Evolutionary conservation across 2,888 invertebrate genomes (phyloP), one percentile per base, ranked within the genome.

Genomic region (Erebia aethiops): DNA sequence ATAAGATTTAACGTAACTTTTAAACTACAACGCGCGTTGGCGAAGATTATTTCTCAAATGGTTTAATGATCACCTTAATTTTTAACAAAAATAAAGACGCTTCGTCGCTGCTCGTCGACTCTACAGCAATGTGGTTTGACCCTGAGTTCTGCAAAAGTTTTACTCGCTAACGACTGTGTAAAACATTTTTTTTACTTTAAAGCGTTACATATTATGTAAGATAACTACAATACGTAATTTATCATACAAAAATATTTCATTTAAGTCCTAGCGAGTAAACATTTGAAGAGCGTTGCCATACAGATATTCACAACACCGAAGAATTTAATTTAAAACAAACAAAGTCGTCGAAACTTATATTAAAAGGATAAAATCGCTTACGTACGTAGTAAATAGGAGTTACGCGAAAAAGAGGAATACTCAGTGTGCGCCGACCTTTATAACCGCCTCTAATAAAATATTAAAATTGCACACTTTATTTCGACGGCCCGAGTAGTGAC

Each of bases 381-480:
- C 67, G 26, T 69, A 56, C 49, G 14, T 51, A 63, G 63, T 26
- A 63, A 64, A 46, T 62, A 65, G 63, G 60, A 70, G 57, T 66
- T 63, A 66, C 66, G 68, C 54, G 70, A 65, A 65, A 71, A 68
- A 58, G 69, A 68, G 67, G 77, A 74, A 77, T 77, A 56, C 41
- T 78, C 76, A 79, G 81, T 80, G 84, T 85, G 86, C 84, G 87
- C 83, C 80, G 78, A 86, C 87, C 88, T 21, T 65, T 41, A 91
- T 90, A 89, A 90, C 88, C 86, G 78, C 85, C 84, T 79, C 82
- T 82, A 85, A 84, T 85, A 83, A 85, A 85, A 84, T 77, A 84
- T 85, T 85, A 81, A 87, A 86, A 91, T 91, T 92, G 92, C 92
- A 92, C 91, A 87, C 85, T 84, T 65, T 66, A 62, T 66, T 62